A percentile compares a stretch with the other conserved stretches of the same genome.
These are phyloP conservation scores for Peromyscus californicus DNA, from an alignment of 2,113 vertebrate genomes.

Conservation along the genomic window DNA sequence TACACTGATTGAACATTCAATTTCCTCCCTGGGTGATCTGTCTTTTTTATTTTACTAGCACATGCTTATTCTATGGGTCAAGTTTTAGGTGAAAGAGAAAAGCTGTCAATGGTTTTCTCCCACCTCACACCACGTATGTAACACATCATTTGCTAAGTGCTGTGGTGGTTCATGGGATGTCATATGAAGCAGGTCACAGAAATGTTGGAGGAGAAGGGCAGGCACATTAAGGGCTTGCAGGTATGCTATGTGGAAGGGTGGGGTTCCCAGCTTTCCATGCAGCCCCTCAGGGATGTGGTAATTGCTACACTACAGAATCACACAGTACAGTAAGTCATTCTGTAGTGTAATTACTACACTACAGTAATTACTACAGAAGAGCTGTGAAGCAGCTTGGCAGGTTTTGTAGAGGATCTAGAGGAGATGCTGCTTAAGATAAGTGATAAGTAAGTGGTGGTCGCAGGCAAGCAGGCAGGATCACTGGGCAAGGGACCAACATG, in stretches of 20 bases:
- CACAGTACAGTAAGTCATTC: too few species aligned
- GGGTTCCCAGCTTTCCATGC: background rate
- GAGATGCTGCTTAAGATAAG: background rate
- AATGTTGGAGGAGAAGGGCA: background rate
- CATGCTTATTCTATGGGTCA: background rate
- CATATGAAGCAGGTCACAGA: background rate
- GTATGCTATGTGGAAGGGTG: background rate
- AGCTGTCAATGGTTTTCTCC: background rate
- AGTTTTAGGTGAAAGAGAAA: background rate
- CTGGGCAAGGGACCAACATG: background rate
- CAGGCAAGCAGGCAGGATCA: background rate
- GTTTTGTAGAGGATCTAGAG: background rate
- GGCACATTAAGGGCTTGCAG: background rate
- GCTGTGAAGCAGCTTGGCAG: accelerated
- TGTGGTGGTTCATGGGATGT: background rate
- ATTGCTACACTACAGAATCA: background rate
- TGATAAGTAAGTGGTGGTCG: background rate
- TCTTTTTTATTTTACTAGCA: background rate
- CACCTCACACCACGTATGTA: background rate
- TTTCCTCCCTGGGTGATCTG: background rate
- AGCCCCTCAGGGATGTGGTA: accelerated
- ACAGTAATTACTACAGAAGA: background rate
- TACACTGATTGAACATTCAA: background rate
- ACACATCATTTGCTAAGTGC: background rate
- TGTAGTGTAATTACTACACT: background rate